These are phyloP conservation scores for Oedothorax gibbosus DNA, from an alignment of 1,140 invertebrate species.

Conservation along the genomic window DNA sequence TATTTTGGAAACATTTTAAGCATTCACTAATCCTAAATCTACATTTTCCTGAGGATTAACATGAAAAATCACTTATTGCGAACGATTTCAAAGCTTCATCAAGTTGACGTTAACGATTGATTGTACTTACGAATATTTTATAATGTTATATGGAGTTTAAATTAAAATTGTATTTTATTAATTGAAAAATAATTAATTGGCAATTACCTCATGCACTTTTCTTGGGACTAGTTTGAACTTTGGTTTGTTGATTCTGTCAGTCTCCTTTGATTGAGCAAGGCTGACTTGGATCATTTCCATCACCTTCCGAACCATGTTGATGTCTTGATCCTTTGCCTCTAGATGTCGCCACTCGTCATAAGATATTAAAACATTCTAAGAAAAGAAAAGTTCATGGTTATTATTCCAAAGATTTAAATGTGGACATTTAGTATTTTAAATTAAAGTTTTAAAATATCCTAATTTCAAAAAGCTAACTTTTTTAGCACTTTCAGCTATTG, in stretches of 20 bases:
- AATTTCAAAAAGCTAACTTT: too few relatives aligned
- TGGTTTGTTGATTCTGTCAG: constrained; percentile 71
- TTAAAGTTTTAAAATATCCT: too few relatives aligned
- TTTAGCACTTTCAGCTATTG: too few relatives aligned
- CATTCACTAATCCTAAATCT: too few relatives aligned
- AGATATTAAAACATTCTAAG: constrained; percentile 74
- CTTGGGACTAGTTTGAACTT: constrained; percentile 82
- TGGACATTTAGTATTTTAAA: too few relatives aligned
- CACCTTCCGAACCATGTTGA: constrained; percentile 83
- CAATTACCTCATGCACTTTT: constrained; percentile 80
- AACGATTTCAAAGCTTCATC: too few relatives aligned
- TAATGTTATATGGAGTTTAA: not conserved
- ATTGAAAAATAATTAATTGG: not conserved
- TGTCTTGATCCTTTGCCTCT: constrained; percentile 81
- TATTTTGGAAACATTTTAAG: too few relatives aligned
- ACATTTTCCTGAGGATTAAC: too few relatives aligned
- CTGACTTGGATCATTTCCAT: constrained; percentile 69
- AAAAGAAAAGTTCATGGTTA: constrained; percentile 56
- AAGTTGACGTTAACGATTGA: too few relatives aligned
- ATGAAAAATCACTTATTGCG: too few relatives aligned
- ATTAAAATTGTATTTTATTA: not conserved
- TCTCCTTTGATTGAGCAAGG: constrained; percentile 42
- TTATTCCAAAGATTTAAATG: too few relatives aligned
- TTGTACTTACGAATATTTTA: not conserved
- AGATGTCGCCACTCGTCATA: constrained; percentile 83